Evolutionary conservation across 2,797 vertebrate species (phyloP), one percentile per base, ranked within the genome.

Genomic region (Sparidentex hasta): DNA sequence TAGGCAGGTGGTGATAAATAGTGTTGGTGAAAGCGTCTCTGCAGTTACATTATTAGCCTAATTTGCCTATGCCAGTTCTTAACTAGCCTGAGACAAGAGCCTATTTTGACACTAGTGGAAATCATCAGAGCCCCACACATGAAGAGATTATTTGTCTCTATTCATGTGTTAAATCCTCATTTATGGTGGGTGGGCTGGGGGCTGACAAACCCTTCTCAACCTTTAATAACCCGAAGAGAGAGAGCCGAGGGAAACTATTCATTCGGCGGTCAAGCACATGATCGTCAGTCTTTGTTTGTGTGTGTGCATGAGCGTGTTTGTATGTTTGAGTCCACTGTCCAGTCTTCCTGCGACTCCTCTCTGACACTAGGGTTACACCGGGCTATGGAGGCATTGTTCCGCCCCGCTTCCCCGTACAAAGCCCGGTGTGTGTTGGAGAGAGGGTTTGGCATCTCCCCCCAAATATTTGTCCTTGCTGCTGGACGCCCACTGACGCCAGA

Each of bases 401-500:
- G 25, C 87, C 92, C 79, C 43, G 29, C 88, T 91, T 81, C 72
- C 76, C 80, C 25, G 54, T 52, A 96, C 94, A 96, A 94, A 95
- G 95, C 85, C 18, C 58, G 14, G 70, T 92, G 93, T 96, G 94
- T 96, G 86, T 87, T 78, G 13, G 57, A 90, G 66, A 88, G 82
- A 91, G 86, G 82, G 84, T 78, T 92, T 83, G 88, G 91, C 92
- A 91, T 93, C 87, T 80, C 90, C 85, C 80, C 76, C 89, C 65
- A 95, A 94, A 95, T 95, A 95, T 95, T 94, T 95, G 91, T 76
- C 88, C 90, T 90, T 46, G 89, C 86, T 87, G 84, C 87, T 55
- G 76, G 85, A 90, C 91, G 81, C 94, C 94, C 90, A 95, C 94
- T 18, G 71, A 29, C 11, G 29, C 54, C 23, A 83, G 71, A 72